Conservation (phyloP, 2,888 invertebrate genomes). For the Epiperipatus broadwayi region DNA sequence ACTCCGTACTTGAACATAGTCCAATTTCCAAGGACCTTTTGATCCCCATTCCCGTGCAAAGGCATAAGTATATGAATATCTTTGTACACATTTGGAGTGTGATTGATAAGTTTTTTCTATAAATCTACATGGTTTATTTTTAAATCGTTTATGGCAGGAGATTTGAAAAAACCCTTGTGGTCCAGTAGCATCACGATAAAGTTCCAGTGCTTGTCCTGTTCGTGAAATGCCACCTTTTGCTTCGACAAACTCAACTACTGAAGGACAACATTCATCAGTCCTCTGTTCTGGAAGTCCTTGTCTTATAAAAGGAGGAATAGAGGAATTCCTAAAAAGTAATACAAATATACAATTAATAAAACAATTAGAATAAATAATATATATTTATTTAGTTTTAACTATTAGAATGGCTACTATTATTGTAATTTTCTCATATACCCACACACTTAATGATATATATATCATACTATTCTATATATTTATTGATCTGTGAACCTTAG, state of each 20-base stretch:
- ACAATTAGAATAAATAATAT: too few relatives aligned
- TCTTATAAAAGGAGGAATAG: too few relatives aligned
- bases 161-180: slow-evolving; percentile 48
- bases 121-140: slow-evolving; percentile 51
- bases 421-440: too few relatives aligned
- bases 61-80: slow-evolving; percentile 64
- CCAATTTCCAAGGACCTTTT: slow-evolving; percentile 44
- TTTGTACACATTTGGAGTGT: slow-evolving; percentile 56
- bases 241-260: slow-evolving; percentile 51
- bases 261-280: slow-evolving; percentile 69
- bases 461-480: too few relatives aligned
- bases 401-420: too few relatives aligned
- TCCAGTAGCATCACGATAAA: slow-evolving; percentile 44
- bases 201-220: slow-evolving; percentile 39
- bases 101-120: slow-evolving; percentile 42
- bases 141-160: slow-evolving; percentile 49
- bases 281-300: too few relatives aligned
- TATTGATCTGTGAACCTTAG: too few relatives aligned
- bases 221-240: slow-evolving; percentile 55
- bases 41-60: slow-evolving; percentile 44
- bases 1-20: slow-evolving; percentile 59
- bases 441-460: too few relatives aligned
- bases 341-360: too few relatives aligned
- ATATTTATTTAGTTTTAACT: too few relatives aligned
- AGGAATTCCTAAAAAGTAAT: too few relatives aligned